Percentiles rank a stretch among this genome's conserved stretches.
Evolutionary conservation across 2,888 invertebrate species (phyloP).

Genomic region (Pachycephus smyrnensis): DNA sequence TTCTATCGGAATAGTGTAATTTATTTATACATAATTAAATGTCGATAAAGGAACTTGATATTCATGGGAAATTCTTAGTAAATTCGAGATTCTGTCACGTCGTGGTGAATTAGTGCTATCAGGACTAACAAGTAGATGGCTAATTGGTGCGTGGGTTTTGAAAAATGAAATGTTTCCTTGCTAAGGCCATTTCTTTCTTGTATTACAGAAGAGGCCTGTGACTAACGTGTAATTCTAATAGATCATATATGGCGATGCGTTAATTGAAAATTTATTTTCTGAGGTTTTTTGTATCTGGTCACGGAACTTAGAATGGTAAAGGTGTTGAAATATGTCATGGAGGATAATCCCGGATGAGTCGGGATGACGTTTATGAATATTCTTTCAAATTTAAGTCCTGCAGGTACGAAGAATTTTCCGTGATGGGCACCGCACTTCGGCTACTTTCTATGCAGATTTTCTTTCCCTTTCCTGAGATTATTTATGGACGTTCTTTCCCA

Average conservation of each 20-base stretch:
- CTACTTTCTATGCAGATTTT: conserved; percentile 22
- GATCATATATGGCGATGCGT: neutral
- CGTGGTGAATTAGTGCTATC: neutral
- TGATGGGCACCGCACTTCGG: conserved; percentile 1
- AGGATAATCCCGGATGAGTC: conserved; percentile 18
- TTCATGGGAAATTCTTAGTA: neutral
- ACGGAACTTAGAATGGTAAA: neutral
- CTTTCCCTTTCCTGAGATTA: conserved; percentile 18
- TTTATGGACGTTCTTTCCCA: conserved; percentile 23
- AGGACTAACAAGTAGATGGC: neutral
- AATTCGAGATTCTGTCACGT: neutral
- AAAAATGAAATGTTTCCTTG: neutral
- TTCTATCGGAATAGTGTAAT: neutral
- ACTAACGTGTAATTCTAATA: neutral
- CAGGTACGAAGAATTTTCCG: conserved; percentile 18
- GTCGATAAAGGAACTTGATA: neutral
- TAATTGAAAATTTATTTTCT: neutral
- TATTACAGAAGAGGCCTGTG: neutral
- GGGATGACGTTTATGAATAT: conserved; percentile 6
- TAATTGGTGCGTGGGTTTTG: neutral
- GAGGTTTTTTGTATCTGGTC: neutral
- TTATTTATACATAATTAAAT: neutral
- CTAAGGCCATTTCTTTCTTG: neutral
- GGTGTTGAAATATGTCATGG: neutral
- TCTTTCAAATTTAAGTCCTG: conserved; percentile 10